A percentile compares a stretch with the other conserved stretches of the same genome.
Conservation (phyloP, 2,113 vertebrate genomes). For the Planiliza haematocheilus region DNA sequence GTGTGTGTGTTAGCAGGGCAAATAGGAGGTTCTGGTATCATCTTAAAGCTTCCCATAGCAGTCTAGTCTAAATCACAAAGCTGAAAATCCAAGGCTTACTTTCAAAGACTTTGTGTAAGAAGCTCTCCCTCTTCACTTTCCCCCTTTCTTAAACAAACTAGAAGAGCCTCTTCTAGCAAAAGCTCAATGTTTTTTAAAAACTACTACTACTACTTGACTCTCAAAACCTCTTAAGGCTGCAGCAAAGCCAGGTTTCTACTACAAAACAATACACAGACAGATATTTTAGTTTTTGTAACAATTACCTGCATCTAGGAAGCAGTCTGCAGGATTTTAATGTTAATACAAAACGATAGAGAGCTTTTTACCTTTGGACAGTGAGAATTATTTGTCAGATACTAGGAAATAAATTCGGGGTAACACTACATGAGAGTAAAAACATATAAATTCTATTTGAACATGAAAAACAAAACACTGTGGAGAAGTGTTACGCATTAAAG, state of each 20-base stretch:
- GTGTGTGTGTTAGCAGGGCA: background rate
- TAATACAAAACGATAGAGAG: too few species aligned
- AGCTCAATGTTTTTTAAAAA: background rate
- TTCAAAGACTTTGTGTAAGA: slow-evolving; percentile 1
- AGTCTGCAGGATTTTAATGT: too few species aligned
- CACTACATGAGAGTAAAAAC: too few species aligned
- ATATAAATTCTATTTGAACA: too few species aligned
- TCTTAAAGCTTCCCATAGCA: slow-evolving; percentile 13
- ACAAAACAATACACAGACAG: background rate
- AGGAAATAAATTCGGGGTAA: too few species aligned
- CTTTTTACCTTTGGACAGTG: too few species aligned
- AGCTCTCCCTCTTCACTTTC: background rate
- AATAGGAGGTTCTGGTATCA: slow-evolving; percentile 21
- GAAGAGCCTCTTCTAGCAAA: background rate
- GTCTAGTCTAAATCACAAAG: slow-evolving; percentile 9
- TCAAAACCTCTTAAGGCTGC: background rate
- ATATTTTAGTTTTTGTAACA: too few species aligned
- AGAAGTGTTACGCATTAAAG: too few species aligned
- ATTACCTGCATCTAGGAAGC: too few species aligned
- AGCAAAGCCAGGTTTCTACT: background rate
- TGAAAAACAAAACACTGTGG: too few species aligned
- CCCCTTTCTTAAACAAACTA: background rate
- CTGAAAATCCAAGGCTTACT: slow-evolving; percentile 7
- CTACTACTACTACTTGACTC: background rate
- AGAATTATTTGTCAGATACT: too few species aligned